Conservation (phyloP, 2,888 invertebrate species). For the Xestia c-nigrum region DNA sequence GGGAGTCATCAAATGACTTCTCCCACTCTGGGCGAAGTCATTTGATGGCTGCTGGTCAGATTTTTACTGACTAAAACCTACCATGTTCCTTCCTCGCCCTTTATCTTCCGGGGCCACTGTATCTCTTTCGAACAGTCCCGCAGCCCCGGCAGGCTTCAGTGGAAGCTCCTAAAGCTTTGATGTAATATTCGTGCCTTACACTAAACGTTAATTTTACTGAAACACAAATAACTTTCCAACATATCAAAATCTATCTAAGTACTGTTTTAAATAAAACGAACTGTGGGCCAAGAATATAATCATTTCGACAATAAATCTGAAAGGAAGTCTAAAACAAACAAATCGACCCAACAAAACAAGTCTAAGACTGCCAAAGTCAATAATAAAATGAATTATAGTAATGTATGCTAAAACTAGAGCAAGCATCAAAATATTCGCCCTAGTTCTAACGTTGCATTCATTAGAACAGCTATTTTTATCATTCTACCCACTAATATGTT, state of each 20-base stretch:
- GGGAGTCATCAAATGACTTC: no score
- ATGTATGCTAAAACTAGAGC: conserved; percentile 20
- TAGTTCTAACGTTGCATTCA: conserved; percentile 47
- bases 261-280: not conserved
- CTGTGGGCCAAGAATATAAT: not conserved
- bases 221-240: not conserved
- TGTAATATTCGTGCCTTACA: no score
- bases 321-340: conserved; percentile 13
- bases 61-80: no score
- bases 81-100: no score
- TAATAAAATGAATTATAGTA: conserved; percentile 1
- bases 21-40: no score
- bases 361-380: conserved; percentile 2
- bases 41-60: no score
- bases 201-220: no score
- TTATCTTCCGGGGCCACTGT: no score
- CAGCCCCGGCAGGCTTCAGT: no score
- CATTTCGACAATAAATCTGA: not conserved
- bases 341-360: not conserved
- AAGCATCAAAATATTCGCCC: conserved; percentile 38
- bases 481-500: conserved; percentile 18
- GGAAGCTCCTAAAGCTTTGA: no score
- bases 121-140: no score
- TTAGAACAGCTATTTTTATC: conserved; percentile 46
- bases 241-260: not conserved